Evolutionary conservation across 2,113 vertebrate genomes (phyloP).

Genomic region (Dendropsophus ebraccatus): DNA sequence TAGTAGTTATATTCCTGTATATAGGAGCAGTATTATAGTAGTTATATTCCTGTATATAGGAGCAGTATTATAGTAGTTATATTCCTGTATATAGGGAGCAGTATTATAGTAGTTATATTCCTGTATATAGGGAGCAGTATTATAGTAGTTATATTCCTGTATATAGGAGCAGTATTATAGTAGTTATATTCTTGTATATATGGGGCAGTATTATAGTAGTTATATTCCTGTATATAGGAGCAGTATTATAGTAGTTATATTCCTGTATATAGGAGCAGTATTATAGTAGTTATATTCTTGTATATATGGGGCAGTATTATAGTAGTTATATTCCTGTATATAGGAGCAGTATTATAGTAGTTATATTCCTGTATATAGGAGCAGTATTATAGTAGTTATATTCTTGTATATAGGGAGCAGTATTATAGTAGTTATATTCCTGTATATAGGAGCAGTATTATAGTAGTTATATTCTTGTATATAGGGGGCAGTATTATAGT

Average conservation of each 20-base stretch:
- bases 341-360: background rate
- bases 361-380: background rate
- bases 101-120: slow-evolving; percentile 18
- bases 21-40: slow-evolving; percentile 12
- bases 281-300: background rate
- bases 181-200: slow-evolving; percentile 18
- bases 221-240: background rate
- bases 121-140: slow-evolving; percentile 7
- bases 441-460: background rate
- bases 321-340: slow-evolving; percentile 9
- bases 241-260: background rate
- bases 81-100: background rate
- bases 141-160: slow-evolving; percentile 18
- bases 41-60: slow-evolving; percentile 21
- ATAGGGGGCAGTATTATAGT: background rate
- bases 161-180: background rate
- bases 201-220: background rate
- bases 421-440: slow-evolving; percentile 7
- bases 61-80: slow-evolving; percentile 18
- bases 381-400: background rate
- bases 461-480: slow-evolving; percentile 1
- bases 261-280: background rate
- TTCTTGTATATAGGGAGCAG: background rate
- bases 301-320: background rate
- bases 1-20: background rate